phyloP scores from a whole-genome alignment of 2,797 vertebrate genomes.

The Chaenodraco wilsoni region DNA sequence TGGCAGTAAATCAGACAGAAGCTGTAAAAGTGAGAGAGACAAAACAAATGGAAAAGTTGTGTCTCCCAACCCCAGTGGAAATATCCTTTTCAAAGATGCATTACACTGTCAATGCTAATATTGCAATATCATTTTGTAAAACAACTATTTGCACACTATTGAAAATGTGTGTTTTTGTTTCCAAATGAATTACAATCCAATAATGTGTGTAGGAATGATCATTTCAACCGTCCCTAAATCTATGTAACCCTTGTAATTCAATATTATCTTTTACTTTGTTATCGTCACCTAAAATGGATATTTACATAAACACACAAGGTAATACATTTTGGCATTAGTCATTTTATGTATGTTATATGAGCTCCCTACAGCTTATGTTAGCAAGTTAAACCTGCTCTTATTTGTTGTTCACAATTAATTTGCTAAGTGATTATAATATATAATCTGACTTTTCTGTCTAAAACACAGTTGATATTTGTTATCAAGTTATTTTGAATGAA shows the following conservation, averaged over 20 bases:
- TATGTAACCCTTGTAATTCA: neutral
- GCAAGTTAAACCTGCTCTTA: too few relatives aligned
- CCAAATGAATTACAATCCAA: too few relatives aligned
- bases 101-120: too few relatives aligned
- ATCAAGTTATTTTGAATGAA: neutral
- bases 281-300: neutral
- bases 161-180: too few relatives aligned
- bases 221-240: neutral
- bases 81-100: neutral
- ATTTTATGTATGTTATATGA: neutral
- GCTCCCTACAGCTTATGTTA: too few relatives aligned
- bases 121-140: too few relatives aligned
- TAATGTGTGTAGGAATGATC: too few relatives aligned
- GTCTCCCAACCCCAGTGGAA: neutral
- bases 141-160: too few relatives aligned
- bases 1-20: neutral
- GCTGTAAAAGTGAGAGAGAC: neutral
- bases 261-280: neutral
- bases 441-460: too few relatives aligned
- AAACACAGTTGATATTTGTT: neutral
- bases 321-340: neutral
- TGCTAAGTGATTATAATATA: too few relatives aligned
- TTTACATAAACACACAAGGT: neutral
- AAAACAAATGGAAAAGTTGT: neutral
- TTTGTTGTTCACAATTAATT: too few relatives aligned